Percentiles rank a stretch among this genome's conserved stretches.
Conservation (phyloP, 2,797 vertebrate genomes). For the Babyrousa celebensis region DNA sequence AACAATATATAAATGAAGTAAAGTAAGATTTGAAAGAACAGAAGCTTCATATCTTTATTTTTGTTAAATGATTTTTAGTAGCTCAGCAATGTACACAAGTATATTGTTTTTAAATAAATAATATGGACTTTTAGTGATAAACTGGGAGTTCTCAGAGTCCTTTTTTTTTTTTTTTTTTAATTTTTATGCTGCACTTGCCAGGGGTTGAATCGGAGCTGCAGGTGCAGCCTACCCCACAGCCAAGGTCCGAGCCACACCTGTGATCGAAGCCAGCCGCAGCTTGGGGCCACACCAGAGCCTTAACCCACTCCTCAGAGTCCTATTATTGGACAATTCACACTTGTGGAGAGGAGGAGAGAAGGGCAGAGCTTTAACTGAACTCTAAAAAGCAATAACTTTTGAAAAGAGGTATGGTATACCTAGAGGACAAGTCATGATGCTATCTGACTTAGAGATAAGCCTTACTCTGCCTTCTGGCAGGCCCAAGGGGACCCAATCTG, state of each 20-base stretch:
- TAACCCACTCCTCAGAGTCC: neutral
- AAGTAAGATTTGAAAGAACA: neutral
- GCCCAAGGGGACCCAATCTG: neutral
- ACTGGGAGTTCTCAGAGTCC: neutral
- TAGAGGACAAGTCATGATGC: neutral
- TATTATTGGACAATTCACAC: neutral
- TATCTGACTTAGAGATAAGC: neutral
- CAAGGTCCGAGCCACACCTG: too few species aligned
- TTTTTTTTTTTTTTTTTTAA: too few species aligned
- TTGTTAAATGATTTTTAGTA: neutral
- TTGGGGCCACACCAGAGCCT: too few species aligned
- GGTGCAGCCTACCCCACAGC: too few species aligned
- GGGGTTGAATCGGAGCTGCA: too few species aligned
- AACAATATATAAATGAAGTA: neutral
- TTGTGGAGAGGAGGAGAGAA: neutral
- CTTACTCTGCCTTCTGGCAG: slow-evolving; percentile 1
- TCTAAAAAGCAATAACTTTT: neutral
- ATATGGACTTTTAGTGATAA: neutral
- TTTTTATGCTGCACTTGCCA: too few species aligned
- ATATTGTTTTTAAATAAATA: slow-evolving; percentile 26
- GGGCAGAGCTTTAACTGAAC: neutral
- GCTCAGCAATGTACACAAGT: neutral
- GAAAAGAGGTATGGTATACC: neutral
- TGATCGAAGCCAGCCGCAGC: too few species aligned
- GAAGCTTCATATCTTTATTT: slow-evolving; percentile 1